These are phyloP conservation scores for Drosophila neonasuta DNA, from an alignment of 2,888 invertebrate species.

Conservation along the genomic window DNA sequence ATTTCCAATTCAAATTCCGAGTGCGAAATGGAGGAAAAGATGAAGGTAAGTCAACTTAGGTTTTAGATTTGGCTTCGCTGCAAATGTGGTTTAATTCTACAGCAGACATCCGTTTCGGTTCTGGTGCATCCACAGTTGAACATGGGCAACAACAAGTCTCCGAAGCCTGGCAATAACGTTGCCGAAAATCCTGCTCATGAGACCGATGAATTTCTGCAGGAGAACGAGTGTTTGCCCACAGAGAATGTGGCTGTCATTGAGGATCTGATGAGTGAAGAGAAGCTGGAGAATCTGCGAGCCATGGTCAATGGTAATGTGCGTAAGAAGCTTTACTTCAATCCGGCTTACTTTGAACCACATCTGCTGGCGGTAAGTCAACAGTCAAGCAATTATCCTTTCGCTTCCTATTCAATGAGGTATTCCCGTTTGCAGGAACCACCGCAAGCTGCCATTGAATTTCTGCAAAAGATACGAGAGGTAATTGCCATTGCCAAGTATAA, in stretches of 20 bases:
- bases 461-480: constrained; percentile 94
- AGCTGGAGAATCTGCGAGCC: constrained; percentile 86
- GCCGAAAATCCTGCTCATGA: constrained; percentile 62
- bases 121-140: constrained; percentile 86
- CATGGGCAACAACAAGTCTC: constrained; percentile 55
- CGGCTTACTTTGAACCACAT: constrained; percentile 95
- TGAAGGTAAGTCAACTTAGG: constrained; percentile 49
- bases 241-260: constrained; percentile 93
- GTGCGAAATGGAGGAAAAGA: constrained; percentile 83
- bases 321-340: constrained; percentile 93
- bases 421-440: constrained; percentile 88
- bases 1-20: constrained; percentile 86
- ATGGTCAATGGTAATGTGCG: constrained; percentile 87
- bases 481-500: constrained; percentile 94
- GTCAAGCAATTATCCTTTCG: neutral
- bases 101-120: constrained; percentile 88
- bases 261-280: constrained; percentile 86
- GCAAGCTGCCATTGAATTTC: constrained; percentile 93
- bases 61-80: neutral
- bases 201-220: constrained; percentile 80
- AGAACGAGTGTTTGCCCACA: constrained; percentile 88
- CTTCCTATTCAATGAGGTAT: constrained; percentile 6
- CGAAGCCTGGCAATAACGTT: constrained; percentile 54
- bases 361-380: constrained; percentile 87
- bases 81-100: constrained; percentile 26